phyloP scores from a whole-genome alignment of 2,888 invertebrate genomes.

The Diplazon laetatorius region DNA sequence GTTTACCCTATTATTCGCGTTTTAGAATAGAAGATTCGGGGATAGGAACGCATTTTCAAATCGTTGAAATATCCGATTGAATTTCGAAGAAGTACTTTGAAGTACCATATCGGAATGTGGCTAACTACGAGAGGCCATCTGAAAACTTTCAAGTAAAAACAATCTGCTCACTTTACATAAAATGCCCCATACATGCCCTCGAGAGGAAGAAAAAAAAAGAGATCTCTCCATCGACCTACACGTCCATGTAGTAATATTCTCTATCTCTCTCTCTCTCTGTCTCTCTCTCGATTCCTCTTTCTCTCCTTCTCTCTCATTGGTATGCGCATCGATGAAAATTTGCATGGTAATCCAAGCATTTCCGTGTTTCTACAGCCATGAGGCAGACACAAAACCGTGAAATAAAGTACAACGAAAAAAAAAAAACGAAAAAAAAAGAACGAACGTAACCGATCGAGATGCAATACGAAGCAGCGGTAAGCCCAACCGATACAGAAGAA shows the following conservation, averaged over 20 bases:
- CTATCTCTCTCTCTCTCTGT: too few relatives aligned
- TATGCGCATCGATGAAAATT: slow-evolving; percentile 26
- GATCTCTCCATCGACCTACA: slow-evolving; percentile 2
- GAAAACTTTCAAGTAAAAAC: too few relatives aligned
- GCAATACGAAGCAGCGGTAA: not conserved
- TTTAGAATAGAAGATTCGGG: too few relatives aligned
- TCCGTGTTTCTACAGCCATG: not conserved
- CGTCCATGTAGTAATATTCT: too few relatives aligned
- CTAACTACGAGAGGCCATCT: too few relatives aligned
- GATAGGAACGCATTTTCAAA: too few relatives aligned
- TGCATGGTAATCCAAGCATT: slow-evolving; percentile 18
- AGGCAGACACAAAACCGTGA: not conserved
- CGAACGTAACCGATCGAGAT: not conserved
- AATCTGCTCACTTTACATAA: too few relatives aligned
- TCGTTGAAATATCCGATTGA: too few relatives aligned
- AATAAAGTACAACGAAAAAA: not conserved
- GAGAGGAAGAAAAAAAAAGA: not conserved
- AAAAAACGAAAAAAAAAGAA: slow-evolving; percentile 5
- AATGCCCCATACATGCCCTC: not conserved
- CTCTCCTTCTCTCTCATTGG: not conserved
- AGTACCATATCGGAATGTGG: too few relatives aligned
- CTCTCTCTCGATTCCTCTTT: too few relatives aligned
- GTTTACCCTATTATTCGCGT: too few relatives aligned
- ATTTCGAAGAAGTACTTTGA: too few relatives aligned
- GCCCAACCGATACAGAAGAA: not conserved